These are phyloP conservation scores for Seira sanloemensis DNA, from an alignment of 2,888 invertebrate genomes.

Conservation along the genomic window DNA sequence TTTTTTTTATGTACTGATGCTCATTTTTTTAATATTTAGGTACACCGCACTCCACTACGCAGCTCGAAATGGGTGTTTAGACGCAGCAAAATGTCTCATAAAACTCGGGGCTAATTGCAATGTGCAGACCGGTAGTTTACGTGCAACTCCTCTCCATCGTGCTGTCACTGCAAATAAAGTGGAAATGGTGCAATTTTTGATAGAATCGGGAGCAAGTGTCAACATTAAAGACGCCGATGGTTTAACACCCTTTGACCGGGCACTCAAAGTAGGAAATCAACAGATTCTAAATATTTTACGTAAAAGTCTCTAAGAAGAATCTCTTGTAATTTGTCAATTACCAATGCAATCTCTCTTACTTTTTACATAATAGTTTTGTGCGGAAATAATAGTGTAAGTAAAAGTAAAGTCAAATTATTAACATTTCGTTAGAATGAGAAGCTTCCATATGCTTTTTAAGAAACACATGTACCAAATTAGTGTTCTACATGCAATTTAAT, in stretches of 20 bases:
- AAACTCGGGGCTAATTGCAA: slow-evolving; percentile 84
- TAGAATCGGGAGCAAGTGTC: slow-evolving; percentile 81
- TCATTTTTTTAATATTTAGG: slow-evolving; percentile 82
- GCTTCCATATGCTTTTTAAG: too few relatives aligned
- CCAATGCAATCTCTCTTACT: slow-evolving; percentile 11
- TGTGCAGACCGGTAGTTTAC: slow-evolving; percentile 84
- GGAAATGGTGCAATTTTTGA: slow-evolving; percentile 82
- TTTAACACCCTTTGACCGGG: slow-evolving; percentile 87
- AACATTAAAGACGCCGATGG: slow-evolving; percentile 86
- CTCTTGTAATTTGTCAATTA: slow-evolving; percentile 30
- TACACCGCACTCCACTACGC: slow-evolving; percentile 95
- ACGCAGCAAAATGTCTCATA: slow-evolving; percentile 84
- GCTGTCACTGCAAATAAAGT: slow-evolving; percentile 79
- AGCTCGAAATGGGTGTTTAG: slow-evolving; percentile 84
- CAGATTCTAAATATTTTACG: slow-evolving; percentile 76
- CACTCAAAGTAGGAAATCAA: slow-evolving; percentile 79
- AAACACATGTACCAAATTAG: neutral
- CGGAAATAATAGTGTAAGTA: too few relatives aligned
- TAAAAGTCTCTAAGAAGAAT: slow-evolving; percentile 22
- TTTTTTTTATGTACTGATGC: too few relatives aligned
- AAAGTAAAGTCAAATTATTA: too few relatives aligned
- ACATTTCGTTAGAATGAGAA: too few relatives aligned
- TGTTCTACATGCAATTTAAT: neutral
- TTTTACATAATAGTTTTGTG: neutral
- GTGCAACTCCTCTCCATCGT: slow-evolving; percentile 88